Conservation (phyloP, 2,113 vertebrate species). For the Brachypodius melanocephalos region DNA sequence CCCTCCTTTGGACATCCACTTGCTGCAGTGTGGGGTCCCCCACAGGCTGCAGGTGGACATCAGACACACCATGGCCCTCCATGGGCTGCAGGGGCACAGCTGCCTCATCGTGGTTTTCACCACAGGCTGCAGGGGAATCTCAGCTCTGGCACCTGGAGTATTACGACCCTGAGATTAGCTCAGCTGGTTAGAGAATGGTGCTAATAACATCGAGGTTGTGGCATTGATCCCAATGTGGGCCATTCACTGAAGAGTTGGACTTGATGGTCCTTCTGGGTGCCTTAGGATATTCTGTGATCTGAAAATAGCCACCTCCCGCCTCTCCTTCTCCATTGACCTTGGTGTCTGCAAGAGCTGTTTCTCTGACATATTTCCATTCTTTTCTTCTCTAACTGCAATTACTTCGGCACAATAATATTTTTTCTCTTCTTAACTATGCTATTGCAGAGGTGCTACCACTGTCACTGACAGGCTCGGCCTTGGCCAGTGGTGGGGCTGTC, state of each 20-base stretch:
- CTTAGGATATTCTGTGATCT: not conserved
- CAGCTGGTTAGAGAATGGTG: not conserved
- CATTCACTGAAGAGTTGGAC: not conserved
- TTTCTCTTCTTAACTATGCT: not conserved
- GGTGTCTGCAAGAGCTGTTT: not conserved
- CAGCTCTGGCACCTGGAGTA: not conserved
- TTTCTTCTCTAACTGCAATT: not conserved
- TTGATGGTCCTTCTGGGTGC: not conserved
- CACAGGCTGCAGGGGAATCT: not conserved
- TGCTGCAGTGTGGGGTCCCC: not conserved
- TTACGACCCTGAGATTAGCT: not conserved
- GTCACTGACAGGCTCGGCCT: not conserved
- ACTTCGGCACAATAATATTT: not conserved
- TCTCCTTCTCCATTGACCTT: not conserved
- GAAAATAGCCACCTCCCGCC: not conserved
- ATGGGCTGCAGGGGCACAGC: not conserved
- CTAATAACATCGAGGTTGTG: not conserved
- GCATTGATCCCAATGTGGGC: not conserved
- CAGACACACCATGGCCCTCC: not conserved
- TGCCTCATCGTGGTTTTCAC: not conserved
- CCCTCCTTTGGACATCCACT: not conserved
- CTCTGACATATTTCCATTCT: not conserved
- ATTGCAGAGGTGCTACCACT: not conserved
- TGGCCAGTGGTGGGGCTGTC: accelerated
- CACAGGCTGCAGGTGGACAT: not conserved